Percentiles rank a stretch among this genome's conserved stretches.
phyloP scores from a whole-genome alignment of 2,113 vertebrate genomes.

The Naja naja region DNA sequence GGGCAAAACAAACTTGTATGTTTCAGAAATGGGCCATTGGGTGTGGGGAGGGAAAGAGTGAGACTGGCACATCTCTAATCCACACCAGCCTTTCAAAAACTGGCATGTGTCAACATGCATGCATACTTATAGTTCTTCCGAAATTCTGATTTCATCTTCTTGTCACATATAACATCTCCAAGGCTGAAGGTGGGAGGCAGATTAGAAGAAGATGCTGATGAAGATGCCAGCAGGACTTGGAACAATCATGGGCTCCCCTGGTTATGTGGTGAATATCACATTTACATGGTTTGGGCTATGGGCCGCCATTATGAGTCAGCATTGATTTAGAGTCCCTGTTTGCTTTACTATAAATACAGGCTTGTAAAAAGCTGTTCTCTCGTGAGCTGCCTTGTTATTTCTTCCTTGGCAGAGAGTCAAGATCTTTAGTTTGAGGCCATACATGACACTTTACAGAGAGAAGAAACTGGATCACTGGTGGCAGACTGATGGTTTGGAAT shows the following conservation, averaged over 20 bases:
- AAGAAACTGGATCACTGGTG: background rate
- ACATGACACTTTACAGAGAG: background rate
- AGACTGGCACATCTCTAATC: background rate
- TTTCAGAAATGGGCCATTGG: background rate
- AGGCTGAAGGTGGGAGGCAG: background rate
- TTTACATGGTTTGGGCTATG: background rate
- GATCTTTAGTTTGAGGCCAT: background rate
- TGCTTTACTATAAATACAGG: conserved; percentile 26
- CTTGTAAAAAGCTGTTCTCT: conserved; percentile 25
- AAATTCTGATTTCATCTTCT: background rate
- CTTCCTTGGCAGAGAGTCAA: conserved; percentile 2
- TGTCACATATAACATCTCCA: conserved; percentile 4
- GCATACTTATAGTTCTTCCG: background rate
- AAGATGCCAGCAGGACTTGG: background rate
- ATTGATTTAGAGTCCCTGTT: background rate
- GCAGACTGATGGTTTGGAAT: background rate
- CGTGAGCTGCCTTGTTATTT: background rate
- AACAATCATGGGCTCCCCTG: background rate
- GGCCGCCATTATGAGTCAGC: conserved; percentile 21
- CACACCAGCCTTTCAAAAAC: background rate
- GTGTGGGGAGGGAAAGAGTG: background rate
- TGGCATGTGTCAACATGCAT: background rate
- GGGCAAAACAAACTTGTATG: background rate
- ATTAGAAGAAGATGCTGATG: background rate
- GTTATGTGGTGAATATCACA: conserved; percentile 3